Conservation (phyloP, 2,113 vertebrate genomes). For the Nycticorax nycticorax region DNA sequence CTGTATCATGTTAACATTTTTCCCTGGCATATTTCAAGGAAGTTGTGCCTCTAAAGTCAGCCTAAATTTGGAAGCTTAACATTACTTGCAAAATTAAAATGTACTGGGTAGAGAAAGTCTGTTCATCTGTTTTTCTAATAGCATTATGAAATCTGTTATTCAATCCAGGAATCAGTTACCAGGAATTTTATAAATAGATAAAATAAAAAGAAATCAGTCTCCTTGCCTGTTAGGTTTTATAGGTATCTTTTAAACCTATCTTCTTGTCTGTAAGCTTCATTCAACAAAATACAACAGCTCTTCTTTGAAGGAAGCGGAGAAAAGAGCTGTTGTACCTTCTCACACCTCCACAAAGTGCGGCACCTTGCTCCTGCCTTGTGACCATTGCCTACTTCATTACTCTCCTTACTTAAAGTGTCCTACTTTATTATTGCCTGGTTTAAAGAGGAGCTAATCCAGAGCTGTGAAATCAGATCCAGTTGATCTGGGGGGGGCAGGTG, state of each 20-base stretch:
- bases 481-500: not conserved
- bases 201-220: not conserved
- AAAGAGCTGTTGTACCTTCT: not conserved
- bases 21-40: not conserved
- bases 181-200: not conserved
- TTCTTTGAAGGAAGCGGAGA: not conserved
- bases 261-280: not conserved
- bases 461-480: not conserved
- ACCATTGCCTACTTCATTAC: not conserved
- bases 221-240: not conserved
- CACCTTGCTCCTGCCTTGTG: not conserved
- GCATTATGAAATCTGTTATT: not conserved
- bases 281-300: not conserved
- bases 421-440: not conserved
- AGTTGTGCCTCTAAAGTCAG: not conserved
- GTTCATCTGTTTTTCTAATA: not conserved
- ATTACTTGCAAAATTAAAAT: not conserved
- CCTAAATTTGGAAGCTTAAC: not conserved
- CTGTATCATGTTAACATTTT: not conserved
- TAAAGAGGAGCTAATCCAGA: not conserved
- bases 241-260: not conserved
- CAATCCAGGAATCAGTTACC: not conserved
- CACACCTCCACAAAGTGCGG: fast-evolving
- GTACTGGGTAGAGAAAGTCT: not conserved
- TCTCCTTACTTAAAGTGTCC: not conserved